Conservation (phyloP, 2,113 vertebrate genomes). For the Cyprinodon tularosa region DNA sequence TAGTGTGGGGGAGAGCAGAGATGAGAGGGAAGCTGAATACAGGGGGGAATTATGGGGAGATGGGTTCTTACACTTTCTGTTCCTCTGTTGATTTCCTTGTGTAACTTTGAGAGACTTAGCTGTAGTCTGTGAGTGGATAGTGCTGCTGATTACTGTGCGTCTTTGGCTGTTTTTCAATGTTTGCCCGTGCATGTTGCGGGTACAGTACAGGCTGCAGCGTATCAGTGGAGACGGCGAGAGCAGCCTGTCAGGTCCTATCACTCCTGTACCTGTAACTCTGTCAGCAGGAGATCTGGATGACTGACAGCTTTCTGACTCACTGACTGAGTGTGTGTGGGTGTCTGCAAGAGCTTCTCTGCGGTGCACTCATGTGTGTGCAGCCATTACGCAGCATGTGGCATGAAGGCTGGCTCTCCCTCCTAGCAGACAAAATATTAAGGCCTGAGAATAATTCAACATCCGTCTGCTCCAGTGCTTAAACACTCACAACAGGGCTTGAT, state of each 20-base stretch:
- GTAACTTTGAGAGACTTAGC: slow-evolving; percentile 43
- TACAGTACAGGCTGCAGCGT: slow-evolving; percentile 8
- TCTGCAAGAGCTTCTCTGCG: neutral
- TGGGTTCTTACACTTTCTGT: slow-evolving; percentile 51
- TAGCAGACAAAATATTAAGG: slow-evolving; percentile 57
- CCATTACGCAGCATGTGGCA: slow-evolving; percentile 38
- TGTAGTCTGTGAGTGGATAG: slow-evolving; percentile 12
- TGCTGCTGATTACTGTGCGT: slow-evolving; percentile 17
- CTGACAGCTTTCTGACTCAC: slow-evolving; percentile 54
- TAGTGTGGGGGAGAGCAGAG: slow-evolving; percentile 34
- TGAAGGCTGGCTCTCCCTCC: slow-evolving; percentile 29
- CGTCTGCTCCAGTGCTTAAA: slow-evolving; percentile 64
- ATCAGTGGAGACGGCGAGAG: slow-evolving; percentile 28
- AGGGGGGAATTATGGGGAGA: slow-evolving; percentile 53
- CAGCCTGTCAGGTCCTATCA: slow-evolving; percentile 54
- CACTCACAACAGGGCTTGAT: slow-evolving; percentile 75
- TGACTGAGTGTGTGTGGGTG: slow-evolving; percentile 30
- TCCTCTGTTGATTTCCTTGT: slow-evolving; percentile 54
- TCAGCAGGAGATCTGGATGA: slow-evolving; percentile 50
- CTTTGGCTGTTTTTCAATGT: slow-evolving; percentile 3
- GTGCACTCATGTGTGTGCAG: slow-evolving; percentile 18
- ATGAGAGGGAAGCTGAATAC: slow-evolving; percentile 51
- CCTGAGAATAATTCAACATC: slow-evolving; percentile 62
- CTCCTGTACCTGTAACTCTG: slow-evolving; percentile 59
- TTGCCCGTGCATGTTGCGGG: neutral